Conservation (phyloP, 2,797 vertebrate genomes). For the Bradypodion pumilum region DNA sequence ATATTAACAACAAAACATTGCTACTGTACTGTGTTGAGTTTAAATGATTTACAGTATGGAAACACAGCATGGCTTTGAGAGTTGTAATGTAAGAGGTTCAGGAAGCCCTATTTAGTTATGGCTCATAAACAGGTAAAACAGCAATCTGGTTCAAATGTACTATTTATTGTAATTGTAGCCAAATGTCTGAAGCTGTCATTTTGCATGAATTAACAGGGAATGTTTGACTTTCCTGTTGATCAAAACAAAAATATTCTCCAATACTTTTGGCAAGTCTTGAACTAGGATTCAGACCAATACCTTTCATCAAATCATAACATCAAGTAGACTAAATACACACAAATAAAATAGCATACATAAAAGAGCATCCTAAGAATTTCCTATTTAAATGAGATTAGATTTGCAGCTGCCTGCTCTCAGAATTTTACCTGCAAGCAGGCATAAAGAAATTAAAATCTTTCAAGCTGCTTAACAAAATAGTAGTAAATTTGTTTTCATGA, state of each 20-base stretch:
- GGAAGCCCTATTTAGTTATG: background rate
- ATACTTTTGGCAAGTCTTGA: constrained; percentile 19
- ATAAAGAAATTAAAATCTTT: too few relatives aligned
- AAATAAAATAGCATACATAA: constrained; percentile 24
- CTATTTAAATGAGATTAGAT: constrained; percentile 24
- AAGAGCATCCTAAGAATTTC: background rate
- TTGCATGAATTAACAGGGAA: constrained; percentile 23
- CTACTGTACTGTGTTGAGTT: background rate
- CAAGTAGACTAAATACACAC: constrained; percentile 25
- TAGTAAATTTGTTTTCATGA: too few relatives aligned
- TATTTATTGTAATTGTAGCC: background rate
- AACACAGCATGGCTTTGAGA: background rate
- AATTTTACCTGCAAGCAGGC: too few relatives aligned
- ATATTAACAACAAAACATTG: background rate
- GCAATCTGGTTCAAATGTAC: constrained; percentile 8
- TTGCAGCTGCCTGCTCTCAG: background rate
- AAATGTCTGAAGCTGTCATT: background rate
- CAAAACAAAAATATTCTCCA: constrained; percentile 10
- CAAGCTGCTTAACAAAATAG: too few relatives aligned
- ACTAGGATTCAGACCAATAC: constrained; percentile 31
- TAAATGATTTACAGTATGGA: background rate
- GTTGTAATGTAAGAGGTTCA: background rate
- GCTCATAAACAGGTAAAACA: background rate
- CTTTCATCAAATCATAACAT: constrained; percentile 5
- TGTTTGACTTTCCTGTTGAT: background rate